A percentile compares a stretch with the other conserved stretches of the same genome.
These are phyloP conservation scores for Neolamprologus fasciatus DNA, from an alignment of 2,113 vertebrate genomes.

Conservation along the genomic window DNA sequence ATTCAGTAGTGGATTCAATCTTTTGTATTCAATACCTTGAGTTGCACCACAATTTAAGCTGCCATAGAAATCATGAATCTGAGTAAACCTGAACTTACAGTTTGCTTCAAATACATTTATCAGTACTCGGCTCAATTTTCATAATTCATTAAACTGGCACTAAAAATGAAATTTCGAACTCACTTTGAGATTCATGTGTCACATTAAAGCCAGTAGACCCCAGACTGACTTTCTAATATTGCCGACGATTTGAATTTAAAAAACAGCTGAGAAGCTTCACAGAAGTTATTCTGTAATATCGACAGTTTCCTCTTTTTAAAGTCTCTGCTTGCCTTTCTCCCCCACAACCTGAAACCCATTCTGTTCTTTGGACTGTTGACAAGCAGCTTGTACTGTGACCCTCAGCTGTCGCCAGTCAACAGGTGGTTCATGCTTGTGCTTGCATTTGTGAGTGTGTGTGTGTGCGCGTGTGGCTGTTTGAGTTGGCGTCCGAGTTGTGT, in stretches of 20 bases:
- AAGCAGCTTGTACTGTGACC: constrained; percentile 53
- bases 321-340: not conserved
- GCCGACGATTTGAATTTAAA: not conserved
- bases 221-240: not conserved
- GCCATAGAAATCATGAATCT: not conserved
- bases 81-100: not conserved
- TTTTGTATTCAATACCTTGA: not conserved
- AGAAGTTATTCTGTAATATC: not conserved
- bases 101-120: not conserved
- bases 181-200: not conserved
- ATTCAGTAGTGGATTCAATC: not conserved
- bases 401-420: constrained; percentile 63
- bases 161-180: not conserved
- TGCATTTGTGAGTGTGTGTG: not conserved
- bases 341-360: not conserved
- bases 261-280: not conserved
- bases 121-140: not conserved
- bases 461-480: not conserved
- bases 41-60: not conserved
- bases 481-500: not conserved
- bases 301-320: constrained; percentile 12
- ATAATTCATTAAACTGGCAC: not conserved
- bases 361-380: constrained; percentile 55
- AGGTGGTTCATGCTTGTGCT: constrained; percentile 36
- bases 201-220: not conserved